Conservation (phyloP, 2,888 invertebrate genomes). For the Rotaria socialis region DNA sequence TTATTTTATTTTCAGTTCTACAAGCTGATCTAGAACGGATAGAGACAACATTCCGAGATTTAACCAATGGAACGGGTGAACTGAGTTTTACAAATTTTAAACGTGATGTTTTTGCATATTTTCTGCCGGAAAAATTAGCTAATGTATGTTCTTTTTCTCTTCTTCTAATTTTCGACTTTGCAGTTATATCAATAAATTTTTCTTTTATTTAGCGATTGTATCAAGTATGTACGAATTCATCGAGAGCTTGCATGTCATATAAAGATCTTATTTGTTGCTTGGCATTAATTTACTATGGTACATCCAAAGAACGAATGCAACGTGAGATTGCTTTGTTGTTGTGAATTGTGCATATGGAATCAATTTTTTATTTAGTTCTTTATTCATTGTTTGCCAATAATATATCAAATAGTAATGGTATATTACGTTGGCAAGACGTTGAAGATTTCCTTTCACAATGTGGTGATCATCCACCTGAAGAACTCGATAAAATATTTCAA, state of each 20-base stretch:
- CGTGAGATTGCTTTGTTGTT: background rate
- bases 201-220: background rate
- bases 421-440: constrained; percentile 14
- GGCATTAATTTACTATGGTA: constrained; percentile 21
- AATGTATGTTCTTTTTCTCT: background rate
- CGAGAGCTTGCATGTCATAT: background rate
- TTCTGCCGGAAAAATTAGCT: constrained; percentile 28
- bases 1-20: constrained; percentile 3
- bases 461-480: constrained; percentile 11
- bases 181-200: background rate
- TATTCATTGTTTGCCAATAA: background rate
- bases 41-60: background rate
- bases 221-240: background rate
- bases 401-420: background rate
- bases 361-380: background rate
- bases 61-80: background rate
- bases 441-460: constrained; percentile 36
- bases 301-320: constrained; percentile 19
- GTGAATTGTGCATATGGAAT: background rate
- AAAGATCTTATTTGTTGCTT: constrained; percentile 25
- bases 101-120: constrained; percentile 30
- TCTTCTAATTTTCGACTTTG: too few relatives aligned
- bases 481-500: background rate
- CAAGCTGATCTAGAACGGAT: background rate
- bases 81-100: constrained; percentile 24